Evolutionary conservation across 2,888 invertebrate genomes (phyloP).

Genomic region (Arrhopalites spinosus): DNA sequence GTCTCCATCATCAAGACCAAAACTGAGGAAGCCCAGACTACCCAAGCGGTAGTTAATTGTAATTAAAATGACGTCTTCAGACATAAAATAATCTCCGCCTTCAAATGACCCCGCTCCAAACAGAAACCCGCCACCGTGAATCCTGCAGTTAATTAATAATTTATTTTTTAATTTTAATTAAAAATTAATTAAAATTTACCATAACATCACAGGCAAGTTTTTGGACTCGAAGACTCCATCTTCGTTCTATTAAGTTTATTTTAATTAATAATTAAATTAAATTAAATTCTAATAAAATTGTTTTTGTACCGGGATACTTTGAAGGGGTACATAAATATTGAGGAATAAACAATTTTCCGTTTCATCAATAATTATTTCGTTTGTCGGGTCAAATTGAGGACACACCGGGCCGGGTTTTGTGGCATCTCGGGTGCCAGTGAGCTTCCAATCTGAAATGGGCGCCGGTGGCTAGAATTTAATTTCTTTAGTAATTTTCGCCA

Average conservation of each 20-base stretch:
- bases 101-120: background rate
- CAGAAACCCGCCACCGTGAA: background rate
- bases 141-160: background rate
- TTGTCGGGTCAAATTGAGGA: background rate
- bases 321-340: background rate
- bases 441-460: background rate
- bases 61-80: background rate
- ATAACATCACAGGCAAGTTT: background rate
- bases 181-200: too few species aligned
- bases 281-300: background rate
- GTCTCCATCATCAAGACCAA: background rate
- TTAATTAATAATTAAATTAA: background rate
- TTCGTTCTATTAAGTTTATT: too few species aligned
- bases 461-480: background rate
- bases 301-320: too few species aligned
- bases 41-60: constrained; percentile 2
- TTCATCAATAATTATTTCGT: background rate
- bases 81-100: background rate
- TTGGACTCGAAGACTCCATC: too few species aligned
- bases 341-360: background rate
- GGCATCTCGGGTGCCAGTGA: background rate
- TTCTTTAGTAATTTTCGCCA: too few species aligned
- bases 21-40: background rate
- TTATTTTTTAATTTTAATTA: too few species aligned
- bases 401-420: background rate